Percentiles rank a stretch among this genome's conserved stretches.
Conservation (phyloP, 37 sponge, comb jelly and placozoan species). For the Cliona cf. orientalis region DNA sequence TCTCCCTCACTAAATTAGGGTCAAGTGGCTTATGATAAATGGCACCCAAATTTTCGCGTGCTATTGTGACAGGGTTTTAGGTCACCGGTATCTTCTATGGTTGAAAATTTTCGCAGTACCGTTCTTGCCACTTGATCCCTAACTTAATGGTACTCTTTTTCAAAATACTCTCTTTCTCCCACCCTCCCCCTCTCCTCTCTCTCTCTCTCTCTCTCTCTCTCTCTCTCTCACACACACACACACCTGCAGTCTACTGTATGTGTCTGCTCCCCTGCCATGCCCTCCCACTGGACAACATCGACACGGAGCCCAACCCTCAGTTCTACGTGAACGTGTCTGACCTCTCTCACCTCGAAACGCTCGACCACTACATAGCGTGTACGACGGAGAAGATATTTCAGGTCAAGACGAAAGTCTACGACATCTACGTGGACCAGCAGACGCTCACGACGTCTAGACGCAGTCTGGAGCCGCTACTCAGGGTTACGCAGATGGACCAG, state of each 20-base stretch:
- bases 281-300: constrained; percentile 36
- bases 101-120: background rate
- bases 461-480: constrained; percentile 52
- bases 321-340: constrained; percentile 94
- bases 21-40: background rate
- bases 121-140: too few relatives aligned
- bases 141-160: background rate
- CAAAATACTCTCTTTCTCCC: background rate
- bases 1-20: background rate
- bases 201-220: background rate
- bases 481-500: constrained; percentile 51
- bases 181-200: background rate
- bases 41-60: background rate
- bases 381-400: constrained; percentile 91
- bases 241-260: constrained; percentile 76
- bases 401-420: constrained; percentile 78
- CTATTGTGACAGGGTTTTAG: background rate
- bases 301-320: constrained; percentile 70
- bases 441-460: constrained; percentile 23
- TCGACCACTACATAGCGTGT: constrained; percentile 82
- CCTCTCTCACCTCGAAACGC: constrained; percentile 55
- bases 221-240: background rate
- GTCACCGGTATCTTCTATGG: background rate
- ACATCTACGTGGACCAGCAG: constrained; percentile 73
- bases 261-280: constrained; percentile 70